phyloP scores from a whole-genome alignment of 2,113 vertebrate genomes.

The Brachyhypopomus occidentalis region DNA sequence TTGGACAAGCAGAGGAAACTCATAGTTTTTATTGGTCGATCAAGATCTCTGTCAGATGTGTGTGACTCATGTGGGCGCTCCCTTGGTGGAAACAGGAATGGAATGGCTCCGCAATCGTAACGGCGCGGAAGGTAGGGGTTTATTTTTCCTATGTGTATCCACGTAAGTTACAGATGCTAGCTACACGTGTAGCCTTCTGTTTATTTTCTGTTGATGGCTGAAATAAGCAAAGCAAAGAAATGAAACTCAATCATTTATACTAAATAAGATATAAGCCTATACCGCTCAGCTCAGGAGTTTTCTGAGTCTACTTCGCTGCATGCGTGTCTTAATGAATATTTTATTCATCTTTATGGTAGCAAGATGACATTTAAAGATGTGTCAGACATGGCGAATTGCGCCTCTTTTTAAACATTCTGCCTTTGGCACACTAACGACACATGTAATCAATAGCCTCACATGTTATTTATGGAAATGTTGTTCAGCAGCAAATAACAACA shows the following conservation, averaged over 20 bases:
- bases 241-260: neutral
- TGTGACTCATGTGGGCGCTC: slow-evolving; percentile 63
- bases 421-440: neutral
- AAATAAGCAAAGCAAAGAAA: neutral
- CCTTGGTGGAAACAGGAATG: slow-evolving; percentile 55
- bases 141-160: slow-evolving; percentile 13
- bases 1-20: slow-evolving; percentile 53
- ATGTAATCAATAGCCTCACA: neutral
- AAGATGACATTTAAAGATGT: neutral
- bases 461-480: too few species aligned
- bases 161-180: neutral
- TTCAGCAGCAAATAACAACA: too few species aligned
- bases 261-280: neutral
- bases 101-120: slow-evolving; percentile 50
- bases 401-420: neutral
- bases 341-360: slow-evolving; percentile 40
- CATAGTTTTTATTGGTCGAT: slow-evolving; percentile 56
- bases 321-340: slow-evolving; percentile 52
- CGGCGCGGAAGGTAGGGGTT: slow-evolving; percentile 64
- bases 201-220: neutral
- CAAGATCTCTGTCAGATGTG: slow-evolving; percentile 34
- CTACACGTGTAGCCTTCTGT: neutral
- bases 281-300: slow-evolving; percentile 1
- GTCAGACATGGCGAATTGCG: neutral
- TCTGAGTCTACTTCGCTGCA: slow-evolving; percentile 22